Evolutionary conservation across 2,113 vertebrate genomes (phyloP).

Genomic region (Chitala chitala): DNA sequence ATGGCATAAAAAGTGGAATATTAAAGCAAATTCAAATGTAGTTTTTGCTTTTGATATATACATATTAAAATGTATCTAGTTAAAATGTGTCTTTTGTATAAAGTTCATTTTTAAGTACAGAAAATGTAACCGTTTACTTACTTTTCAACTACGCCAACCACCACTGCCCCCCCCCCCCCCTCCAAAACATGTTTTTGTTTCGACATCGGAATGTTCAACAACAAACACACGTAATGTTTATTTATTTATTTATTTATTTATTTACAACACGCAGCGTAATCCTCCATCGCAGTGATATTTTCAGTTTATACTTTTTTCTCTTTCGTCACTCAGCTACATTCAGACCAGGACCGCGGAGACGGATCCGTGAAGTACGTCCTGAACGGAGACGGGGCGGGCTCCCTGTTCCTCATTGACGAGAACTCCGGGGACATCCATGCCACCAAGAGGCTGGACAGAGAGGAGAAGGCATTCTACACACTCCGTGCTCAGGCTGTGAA

Average conservation of each 20-base stretch:
- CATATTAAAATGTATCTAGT: neutral
- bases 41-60: neutral
- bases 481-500: constrained; percentile 90
- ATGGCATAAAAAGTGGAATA: too few species aligned
- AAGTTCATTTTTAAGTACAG: too few species aligned
- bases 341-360: constrained; percentile 91
- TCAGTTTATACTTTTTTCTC: neutral
- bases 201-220: too few species aligned
- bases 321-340: constrained; percentile 84
- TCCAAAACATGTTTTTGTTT: too few species aligned
- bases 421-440: constrained; percentile 97
- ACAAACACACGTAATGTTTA: too few species aligned
- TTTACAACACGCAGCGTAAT: too few species aligned
- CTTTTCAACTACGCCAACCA: too few species aligned
- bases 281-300: neutral
- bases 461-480: constrained; percentile 86
- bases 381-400: constrained; percentile 90
- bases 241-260: too few species aligned
- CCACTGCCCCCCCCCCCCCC: too few species aligned
- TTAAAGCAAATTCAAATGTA: neutral
- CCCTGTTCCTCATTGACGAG: constrained; percentile 89
- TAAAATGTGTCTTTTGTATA: too few species aligned
- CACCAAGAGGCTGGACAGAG: constrained; percentile 90
- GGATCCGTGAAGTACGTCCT: constrained; percentile 91
- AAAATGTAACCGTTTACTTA: too few species aligned